Percentiles rank a stretch among this genome's conserved stretches.
These are phyloP conservation scores for Propithecus deckenii DNA, from an alignment of 2,797 vertebrate species.

Conservation along the genomic window DNA sequence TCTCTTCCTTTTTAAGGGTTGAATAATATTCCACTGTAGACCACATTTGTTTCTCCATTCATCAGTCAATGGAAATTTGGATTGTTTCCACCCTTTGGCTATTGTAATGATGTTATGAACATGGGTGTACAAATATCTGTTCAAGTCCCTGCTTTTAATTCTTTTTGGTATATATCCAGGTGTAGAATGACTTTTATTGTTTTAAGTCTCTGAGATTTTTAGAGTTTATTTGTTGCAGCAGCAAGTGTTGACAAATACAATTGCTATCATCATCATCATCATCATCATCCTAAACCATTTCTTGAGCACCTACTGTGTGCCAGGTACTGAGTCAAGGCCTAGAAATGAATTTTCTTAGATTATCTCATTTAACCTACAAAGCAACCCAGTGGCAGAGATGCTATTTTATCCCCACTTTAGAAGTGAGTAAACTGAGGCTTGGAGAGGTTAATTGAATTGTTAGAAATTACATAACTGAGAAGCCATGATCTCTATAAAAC, in stretches of 20 bases:
- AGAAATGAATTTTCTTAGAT: background rate
- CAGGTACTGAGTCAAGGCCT: background rate
- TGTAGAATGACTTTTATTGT: background rate
- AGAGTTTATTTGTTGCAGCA: background rate
- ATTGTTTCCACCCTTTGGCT: background rate
- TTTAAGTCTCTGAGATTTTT: background rate
- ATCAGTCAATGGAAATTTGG: background rate
- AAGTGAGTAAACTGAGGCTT: background rate
- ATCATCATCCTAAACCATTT: background rate
- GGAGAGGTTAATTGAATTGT: background rate
- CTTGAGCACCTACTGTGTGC: background rate
- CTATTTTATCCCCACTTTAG: background rate
- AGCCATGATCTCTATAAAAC: background rate
- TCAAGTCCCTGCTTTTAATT: background rate
- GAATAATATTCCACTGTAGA: background rate
- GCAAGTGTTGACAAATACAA: too few relatives aligned
- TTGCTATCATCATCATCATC: background rate
- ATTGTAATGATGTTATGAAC: background rate
- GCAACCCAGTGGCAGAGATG: background rate
- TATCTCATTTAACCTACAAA: background rate
- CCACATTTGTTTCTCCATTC: background rate
- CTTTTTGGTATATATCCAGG: background rate
- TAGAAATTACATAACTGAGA: background rate
- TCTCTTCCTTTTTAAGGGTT: background rate
- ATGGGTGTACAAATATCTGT: background rate